Percentiles rank a stretch among this genome's conserved stretches.
These are phyloP conservation scores for Stegodyphus dumicola DNA, from an alignment of 1,140 invertebrate species.

Conservation along the genomic window DNA sequence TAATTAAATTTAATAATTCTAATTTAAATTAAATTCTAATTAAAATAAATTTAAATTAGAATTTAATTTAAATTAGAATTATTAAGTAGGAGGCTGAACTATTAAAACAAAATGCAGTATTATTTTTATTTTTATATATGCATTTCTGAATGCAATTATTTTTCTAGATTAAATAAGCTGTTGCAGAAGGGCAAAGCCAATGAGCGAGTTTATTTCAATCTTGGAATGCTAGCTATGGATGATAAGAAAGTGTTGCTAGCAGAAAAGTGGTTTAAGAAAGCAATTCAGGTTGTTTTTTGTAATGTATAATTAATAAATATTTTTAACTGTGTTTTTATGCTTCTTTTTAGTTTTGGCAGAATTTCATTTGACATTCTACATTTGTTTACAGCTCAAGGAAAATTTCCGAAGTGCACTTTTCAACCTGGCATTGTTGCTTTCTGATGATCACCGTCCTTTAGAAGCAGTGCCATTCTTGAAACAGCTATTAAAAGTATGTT, in stretches of 20 bases:
- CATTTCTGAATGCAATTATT: not conserved
- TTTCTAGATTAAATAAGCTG: slow-evolving; percentile 78
- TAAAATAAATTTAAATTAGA: too few relatives aligned
- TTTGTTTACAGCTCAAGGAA: slow-evolving; percentile 66
- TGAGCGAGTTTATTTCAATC: slow-evolving; percentile 92
- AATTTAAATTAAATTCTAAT: too few relatives aligned
- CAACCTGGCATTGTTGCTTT: slow-evolving; percentile 90
- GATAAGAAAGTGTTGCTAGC: slow-evolving; percentile 87
- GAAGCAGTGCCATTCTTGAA: slow-evolving; percentile 94
- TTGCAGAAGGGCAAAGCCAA: slow-evolving; percentile 79
- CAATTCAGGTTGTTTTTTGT: slow-evolving; percentile 75
- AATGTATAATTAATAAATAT: too few relatives aligned
- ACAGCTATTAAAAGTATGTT: slow-evolving; percentile 78
- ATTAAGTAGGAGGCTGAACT: too few relatives aligned
- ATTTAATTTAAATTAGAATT: too few relatives aligned
- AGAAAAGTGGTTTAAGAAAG: slow-evolving; percentile 87
- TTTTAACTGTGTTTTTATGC: too few relatives aligned
- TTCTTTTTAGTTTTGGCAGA: not conserved
- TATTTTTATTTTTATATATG: too few relatives aligned
- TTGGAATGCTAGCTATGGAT: slow-evolving; percentile 97
- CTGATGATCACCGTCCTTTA: slow-evolving; percentile 86
- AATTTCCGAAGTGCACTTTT: slow-evolving; percentile 91
- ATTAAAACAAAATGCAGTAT: too few relatives aligned
- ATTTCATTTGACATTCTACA: not conserved
- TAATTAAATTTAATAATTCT: too few relatives aligned